A percentile compares a stretch with the other conserved stretches of the same genome.
These are phyloP conservation scores for Indicator maculatus DNA, from an alignment of 2,113 vertebrate species.

Conservation along the genomic window DNA sequence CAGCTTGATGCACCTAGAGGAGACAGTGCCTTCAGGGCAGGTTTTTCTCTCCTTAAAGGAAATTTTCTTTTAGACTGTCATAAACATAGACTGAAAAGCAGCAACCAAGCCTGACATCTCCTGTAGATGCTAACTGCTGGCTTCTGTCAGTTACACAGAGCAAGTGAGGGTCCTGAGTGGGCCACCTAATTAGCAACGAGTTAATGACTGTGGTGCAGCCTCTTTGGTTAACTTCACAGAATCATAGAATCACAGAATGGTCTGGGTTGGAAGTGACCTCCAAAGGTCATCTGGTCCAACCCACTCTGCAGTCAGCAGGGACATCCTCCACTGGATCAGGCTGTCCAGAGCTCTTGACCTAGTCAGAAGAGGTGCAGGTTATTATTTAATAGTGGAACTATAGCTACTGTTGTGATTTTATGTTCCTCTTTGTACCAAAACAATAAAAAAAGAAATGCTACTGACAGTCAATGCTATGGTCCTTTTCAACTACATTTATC, in stretches of 20 bases:
- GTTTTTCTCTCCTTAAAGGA: not conserved
- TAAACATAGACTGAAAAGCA: not conserved
- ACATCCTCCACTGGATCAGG: too few relatives aligned
- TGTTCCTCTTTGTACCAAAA: not conserved
- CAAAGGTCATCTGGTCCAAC: too few relatives aligned
- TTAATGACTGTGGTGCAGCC: not conserved
- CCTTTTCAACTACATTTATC: not conserved
- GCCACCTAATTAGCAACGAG: fast-evolving
- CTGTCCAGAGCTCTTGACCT: not conserved
- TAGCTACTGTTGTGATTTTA: not conserved
- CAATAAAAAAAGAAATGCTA: not conserved
- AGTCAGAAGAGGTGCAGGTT: not conserved
- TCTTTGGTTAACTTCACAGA: not conserved
- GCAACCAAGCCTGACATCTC: not conserved
- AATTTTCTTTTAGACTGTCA: not conserved
- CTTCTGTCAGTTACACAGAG: not conserved
- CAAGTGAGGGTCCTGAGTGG: not conserved
- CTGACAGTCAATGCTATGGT: fast-evolving
- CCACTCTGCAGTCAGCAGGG: too few relatives aligned
- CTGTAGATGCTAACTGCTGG: not conserved
- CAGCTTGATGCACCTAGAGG: not conserved
- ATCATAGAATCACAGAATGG: too few relatives aligned
- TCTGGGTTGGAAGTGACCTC: too few relatives aligned
- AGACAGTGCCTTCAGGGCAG: not conserved
- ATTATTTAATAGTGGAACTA: not conserved